Evolutionary conservation across 1,140 invertebrate species (phyloP).

Genomic region (Drosophila tristis): DNA sequence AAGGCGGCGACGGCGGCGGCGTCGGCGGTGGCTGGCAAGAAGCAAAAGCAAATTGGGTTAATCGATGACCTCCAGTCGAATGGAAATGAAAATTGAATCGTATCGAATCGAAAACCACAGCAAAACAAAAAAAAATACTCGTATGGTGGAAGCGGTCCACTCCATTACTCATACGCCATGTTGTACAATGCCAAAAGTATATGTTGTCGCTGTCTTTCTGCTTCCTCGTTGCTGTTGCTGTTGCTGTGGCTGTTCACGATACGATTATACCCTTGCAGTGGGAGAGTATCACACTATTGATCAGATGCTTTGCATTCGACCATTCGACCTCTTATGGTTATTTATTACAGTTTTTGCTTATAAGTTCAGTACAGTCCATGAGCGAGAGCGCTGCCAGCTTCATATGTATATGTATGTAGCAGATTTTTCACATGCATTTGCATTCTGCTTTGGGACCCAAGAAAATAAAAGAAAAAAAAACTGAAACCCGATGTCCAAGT

Average conservation of each 20-base stretch:
- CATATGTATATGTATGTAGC: no score
- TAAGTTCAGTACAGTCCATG: no score
- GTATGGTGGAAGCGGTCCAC: slow-evolving; percentile 11
- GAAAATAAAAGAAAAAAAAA: no score
- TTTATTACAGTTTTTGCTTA: no score
- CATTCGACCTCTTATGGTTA: no score
- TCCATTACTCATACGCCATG: slow-evolving; percentile 54
- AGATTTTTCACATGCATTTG: no score
- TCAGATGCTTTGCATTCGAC: no score
- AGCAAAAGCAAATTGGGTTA: slow-evolving; percentile 32
- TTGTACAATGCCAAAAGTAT: neutral
- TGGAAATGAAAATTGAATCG: neutral
- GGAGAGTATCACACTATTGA: no score
- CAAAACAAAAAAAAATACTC: slow-evolving; percentile 14
- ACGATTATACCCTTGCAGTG: no score
- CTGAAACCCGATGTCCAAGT: no score
- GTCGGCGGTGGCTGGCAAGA: slow-evolving; percentile 1
- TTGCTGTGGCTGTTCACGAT: neutral
- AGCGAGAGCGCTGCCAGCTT: no score
- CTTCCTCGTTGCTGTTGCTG: slow-evolving; percentile 16
- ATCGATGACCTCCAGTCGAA: slow-evolving; percentile 21
- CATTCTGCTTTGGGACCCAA: no score
- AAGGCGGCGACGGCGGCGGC: slow-evolving; percentile 13
- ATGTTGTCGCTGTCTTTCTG: slow-evolving; percentile 24
- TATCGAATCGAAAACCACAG: neutral